Evolutionary conservation across 2,797 vertebrate species (phyloP), one percentile per base, ranked within the genome.

Genomic region (Neosilurus hyrtlii): DNA sequence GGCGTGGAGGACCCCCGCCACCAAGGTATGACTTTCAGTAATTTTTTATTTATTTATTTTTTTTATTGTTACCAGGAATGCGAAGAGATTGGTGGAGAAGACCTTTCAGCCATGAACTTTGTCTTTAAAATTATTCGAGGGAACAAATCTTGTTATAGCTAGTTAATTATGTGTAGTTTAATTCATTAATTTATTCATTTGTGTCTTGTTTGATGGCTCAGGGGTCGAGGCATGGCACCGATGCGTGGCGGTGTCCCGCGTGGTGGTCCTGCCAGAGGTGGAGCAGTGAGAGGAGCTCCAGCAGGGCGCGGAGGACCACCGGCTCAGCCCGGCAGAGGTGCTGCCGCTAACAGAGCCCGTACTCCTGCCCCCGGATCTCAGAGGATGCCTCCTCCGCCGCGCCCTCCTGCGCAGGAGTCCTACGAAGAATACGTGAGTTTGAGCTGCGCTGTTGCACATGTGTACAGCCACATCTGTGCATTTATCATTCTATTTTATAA

Each of bases 341-440:
- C 95, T 0, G 89, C 87, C 0, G 91, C 96, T 0, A 91, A 94
- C 35, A 94, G 97, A 14, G 95, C 95, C 0, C 95, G 97, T 56
- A 95, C 94, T 26, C 94, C 95, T n/a, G 91, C 95, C 0, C 87
- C 91, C 0, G 95, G 96, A 57, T 90, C 97, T 1, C 96, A 96
- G 90, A 96, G 97, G 89, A 98, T 98, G 95, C 94, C 88, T 0
- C 93, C 92, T 16, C 90, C 91, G 0, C 89, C 91, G 22, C 94
- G 94, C 82, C 96, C 97, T 73, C 95, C 96, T 24, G 93, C 94
- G 1, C 93, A 96, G 2, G 90, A 98, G 72, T 91, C 93, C 83
- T 99, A 98, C 0, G 97, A 99, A 74, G 97, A 98, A 90, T 99
- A 99, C 82, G 97, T 98, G 92, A 95, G 97, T 88, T 70, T 51